A percentile compares a stretch with the other conserved stretches of the same genome.
These are phyloP conservation scores for Cetonia aurata DNA, from an alignment of 2,888 invertebrate genomes.

Conservation along the genomic window DNA sequence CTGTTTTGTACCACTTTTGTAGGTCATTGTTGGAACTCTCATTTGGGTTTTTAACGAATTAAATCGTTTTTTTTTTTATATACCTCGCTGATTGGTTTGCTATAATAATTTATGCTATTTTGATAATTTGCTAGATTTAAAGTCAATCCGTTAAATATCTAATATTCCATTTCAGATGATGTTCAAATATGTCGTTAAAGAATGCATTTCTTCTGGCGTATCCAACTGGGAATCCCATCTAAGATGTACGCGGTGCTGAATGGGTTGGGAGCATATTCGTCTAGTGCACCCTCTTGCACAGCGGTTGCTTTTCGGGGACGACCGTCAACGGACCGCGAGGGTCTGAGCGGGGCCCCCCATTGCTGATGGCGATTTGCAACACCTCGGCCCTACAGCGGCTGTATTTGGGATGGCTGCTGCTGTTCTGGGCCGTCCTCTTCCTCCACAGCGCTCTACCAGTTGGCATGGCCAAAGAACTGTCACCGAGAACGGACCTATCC, in stretches of 20 bases:
- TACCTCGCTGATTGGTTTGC: too few species aligned
- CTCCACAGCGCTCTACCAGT: conserved; percentile 40
- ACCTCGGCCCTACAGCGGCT: conserved; percentile 58
- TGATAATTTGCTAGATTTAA: too few species aligned
- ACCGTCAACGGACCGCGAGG: conserved; percentile 23
- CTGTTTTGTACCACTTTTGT: too few species aligned
- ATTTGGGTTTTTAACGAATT: too few species aligned
- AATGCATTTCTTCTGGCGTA: not conserved
- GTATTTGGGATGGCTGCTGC: conserved; percentile 52
- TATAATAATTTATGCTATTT: too few species aligned
- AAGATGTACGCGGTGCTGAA: conserved; percentile 24
- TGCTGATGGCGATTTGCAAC: conserved; percentile 36
- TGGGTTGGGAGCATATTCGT: not conserved
- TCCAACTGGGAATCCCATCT: not conserved
- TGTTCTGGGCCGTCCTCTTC: conserved; percentile 49
- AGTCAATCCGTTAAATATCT: not conserved
- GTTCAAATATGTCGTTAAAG: conserved; percentile 22
- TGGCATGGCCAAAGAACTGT: conserved; percentile 30
- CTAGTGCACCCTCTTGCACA: conserved; percentile 21
- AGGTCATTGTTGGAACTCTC: too few species aligned
- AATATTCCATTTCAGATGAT: conserved; percentile 40
- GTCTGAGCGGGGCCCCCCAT: conserved; percentile 16
- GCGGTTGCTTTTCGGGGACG: conserved; percentile 24
- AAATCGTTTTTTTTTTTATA: too few species aligned
- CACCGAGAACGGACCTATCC: conserved; percentile 36